Conservation (phyloP, 2,113 vertebrate species). For the Columbina picui region DNA sequence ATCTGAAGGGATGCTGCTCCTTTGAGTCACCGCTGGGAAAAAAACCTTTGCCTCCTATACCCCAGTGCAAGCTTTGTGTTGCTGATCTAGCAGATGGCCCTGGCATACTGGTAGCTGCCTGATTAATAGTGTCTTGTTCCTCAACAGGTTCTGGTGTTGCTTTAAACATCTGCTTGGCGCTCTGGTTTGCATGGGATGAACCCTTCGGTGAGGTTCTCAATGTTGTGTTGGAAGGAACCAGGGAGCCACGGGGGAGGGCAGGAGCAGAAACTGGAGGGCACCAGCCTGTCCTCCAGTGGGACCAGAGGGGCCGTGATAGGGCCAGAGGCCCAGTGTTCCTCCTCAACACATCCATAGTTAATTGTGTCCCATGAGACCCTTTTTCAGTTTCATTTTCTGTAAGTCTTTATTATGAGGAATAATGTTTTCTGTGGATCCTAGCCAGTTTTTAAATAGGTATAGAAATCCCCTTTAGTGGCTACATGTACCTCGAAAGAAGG, state of each 20-base stretch:
- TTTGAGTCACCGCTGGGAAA: not conserved
- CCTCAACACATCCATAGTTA: not conserved
- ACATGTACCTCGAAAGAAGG: not conserved
- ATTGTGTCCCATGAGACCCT: not conserved
- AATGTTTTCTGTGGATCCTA: not conserved
- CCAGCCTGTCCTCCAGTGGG: not conserved
- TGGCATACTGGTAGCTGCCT: not conserved
- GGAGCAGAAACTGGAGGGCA: not conserved
- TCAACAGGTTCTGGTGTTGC: not conserved
- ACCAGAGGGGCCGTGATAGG: not conserved
- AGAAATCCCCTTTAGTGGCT: not conserved
- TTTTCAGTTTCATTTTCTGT: not conserved
- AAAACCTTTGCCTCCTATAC: not conserved
- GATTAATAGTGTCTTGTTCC: not conserved
- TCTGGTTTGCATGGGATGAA: not conserved
- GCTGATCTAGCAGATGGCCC: not conserved
- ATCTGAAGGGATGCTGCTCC: not conserved
- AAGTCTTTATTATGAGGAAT: not conserved
- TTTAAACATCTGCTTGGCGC: not conserved
- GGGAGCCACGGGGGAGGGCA: not conserved
- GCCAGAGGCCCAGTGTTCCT: not conserved
- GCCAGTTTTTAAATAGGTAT: not conserved
- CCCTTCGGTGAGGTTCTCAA: not conserved
- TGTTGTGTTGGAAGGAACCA: fast-evolving
- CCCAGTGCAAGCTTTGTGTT: not conserved